Percentiles rank a stretch among this genome's conserved stretches.
Evolutionary conservation across 2,888 invertebrate genomes (phyloP).

Genomic region (Aspidiotus rigidus): DNA sequence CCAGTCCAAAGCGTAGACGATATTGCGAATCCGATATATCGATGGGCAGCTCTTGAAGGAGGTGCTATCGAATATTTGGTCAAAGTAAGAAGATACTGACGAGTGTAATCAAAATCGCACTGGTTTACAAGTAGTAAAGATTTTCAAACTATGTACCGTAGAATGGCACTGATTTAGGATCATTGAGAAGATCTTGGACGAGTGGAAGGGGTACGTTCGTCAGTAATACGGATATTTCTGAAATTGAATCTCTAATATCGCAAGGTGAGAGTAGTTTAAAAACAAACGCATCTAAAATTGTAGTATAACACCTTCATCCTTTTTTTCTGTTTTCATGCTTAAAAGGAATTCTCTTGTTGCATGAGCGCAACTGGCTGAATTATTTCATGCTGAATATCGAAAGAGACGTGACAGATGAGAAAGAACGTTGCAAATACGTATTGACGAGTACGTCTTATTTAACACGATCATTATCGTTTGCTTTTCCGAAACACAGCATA

Average conservation of each 20-base stretch:
- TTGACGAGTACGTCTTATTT: conserved; percentile 60
- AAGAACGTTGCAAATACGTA: conserved; percentile 64
- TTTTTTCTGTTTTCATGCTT: conserved; percentile 29
- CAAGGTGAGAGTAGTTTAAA: conserved; percentile 19
- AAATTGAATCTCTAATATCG: conserved; percentile 32
- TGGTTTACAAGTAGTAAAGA: not conserved
- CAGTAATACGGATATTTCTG: conserved; percentile 24
- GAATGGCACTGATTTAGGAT: conserved; percentile 29
- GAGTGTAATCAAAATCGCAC: not conserved
- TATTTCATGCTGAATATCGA: conserved; percentile 53
- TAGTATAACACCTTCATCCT: not conserved
- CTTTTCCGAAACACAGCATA: conserved; percentile 55
- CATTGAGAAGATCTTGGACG: conserved; percentile 29
- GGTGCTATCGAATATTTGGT: conserved; percentile 59
- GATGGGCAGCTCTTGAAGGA: conserved; percentile 62
- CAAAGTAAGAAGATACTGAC: conserved; percentile 40
- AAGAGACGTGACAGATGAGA: conserved; percentile 46
- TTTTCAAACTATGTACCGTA: conserved; percentile 4
- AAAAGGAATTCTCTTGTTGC: conserved; percentile 52
- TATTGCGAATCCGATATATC: conserved; percentile 54
- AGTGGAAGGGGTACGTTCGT: conserved; percentile 36
- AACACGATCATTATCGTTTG: conserved; percentile 60
- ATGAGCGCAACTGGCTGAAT: conserved; percentile 61
- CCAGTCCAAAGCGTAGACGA: conserved; percentile 63
- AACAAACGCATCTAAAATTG: not conserved